Percentiles rank a stretch among this genome's conserved stretches.
Evolutionary conservation across 2,797 vertebrate species (phyloP).

Genomic region (Echiichthys vipera): DNA sequence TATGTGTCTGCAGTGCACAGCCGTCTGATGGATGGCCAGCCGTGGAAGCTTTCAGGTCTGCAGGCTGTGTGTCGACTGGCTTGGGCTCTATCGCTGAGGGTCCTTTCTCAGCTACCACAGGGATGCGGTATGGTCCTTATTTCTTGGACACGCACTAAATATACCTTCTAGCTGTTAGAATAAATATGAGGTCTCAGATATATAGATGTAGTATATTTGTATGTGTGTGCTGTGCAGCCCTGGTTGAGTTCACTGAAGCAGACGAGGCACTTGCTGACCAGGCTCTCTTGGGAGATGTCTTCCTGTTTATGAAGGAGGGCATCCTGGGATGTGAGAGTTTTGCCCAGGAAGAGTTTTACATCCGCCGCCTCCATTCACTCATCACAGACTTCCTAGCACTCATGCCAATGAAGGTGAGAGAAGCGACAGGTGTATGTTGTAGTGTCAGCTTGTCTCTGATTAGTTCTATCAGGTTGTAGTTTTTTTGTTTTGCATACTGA

Average conservation of each 20-base stretch:
- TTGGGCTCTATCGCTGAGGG: constrained; percentile 94
- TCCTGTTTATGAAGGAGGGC: constrained; percentile 95
- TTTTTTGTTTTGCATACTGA: not conserved
- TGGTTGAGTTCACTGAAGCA: constrained; percentile 96
- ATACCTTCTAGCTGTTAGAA: not conserved
- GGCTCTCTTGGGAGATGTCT: constrained; percentile 92
- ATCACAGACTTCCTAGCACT: constrained; percentile 96
- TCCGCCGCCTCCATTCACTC: constrained; percentile 93
- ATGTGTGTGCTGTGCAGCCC: constrained; percentile 76
- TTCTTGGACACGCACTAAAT: not conserved
- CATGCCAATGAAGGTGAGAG: constrained; percentile 98
- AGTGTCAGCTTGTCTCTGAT: not conserved
- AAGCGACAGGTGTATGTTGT: not conserved
- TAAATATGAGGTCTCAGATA: not conserved
- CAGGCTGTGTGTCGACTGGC: constrained; percentile 93
- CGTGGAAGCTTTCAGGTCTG: constrained; percentile 94
- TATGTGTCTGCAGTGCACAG: constrained; percentile 93
- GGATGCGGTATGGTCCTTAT: constrained; percentile 86
- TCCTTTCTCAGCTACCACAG: constrained; percentile 94
- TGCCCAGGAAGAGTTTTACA: constrained; percentile 94
- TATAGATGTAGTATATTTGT: not conserved
- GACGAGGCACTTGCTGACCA: constrained; percentile 95
- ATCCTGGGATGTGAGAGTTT: constrained; percentile 92
- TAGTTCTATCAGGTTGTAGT: not conserved
- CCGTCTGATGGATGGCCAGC: constrained; percentile 90